Evolutionary conservation across 2,888 invertebrate species (phyloP), one percentile per base, ranked within the genome.

Genomic region (Brachynemurus nebulosus): DNA sequence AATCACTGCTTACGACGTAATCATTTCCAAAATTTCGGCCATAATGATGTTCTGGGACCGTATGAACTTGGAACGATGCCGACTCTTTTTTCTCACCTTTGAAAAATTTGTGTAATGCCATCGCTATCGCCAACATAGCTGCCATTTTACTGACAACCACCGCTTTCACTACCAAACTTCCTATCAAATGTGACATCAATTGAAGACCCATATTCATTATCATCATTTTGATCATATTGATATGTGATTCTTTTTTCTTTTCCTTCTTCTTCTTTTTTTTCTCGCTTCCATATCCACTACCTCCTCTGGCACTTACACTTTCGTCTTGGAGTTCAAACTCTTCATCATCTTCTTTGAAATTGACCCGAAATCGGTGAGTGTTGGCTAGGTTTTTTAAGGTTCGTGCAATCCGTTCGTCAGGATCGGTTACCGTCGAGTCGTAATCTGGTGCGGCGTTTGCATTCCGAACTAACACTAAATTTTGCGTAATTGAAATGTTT

Each of bases 111-210:
- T 80, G 81, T 52, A 81, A 62, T 17, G 76, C 80, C 53, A 81
- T 77, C 46, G 80, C 78, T 44, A 79, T 76, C 48, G 80, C 77
- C 53, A 82, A 80, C 47, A 81, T 77, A 46, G 82, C 62, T 2
- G 81, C 81, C 39, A 80, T 76, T 60, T 82, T 82, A 59, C 79
- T 78, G 52, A 80, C 78, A 48, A 82, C 72, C 49, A 82, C 66
- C 25, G 81, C 80, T 60, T 81, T 79, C n/a, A n/a, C n/a, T n/a
- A n/a, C n/a, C n/a, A n/a, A n/a, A 38, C 77, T 79, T 39, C 81
- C 80, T 54, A 81, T 76, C 20, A 77, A 69, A 44, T 79, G 80
- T 52, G 79, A 79, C 60, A 80, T 60, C 41, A 63, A 59, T 0
- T 62, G 62, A 43, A 64, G 48, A 16, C 64, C 51, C 1, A 59